Conservation (phyloP, 2,888 invertebrate species). For the Crossocerus cetratus region DNA sequence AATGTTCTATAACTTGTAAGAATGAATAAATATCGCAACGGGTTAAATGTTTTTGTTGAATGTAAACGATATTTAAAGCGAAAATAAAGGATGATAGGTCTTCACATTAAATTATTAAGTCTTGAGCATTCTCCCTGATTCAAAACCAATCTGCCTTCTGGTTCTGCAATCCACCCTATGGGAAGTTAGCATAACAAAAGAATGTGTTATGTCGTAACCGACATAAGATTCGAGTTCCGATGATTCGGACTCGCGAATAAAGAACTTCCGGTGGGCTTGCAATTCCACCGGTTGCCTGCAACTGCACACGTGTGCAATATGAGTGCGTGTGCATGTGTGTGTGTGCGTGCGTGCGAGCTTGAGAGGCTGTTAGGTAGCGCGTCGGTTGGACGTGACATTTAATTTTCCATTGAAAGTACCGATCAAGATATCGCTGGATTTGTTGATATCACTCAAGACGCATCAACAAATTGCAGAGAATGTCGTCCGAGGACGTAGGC, state of each 20-base stretch:
- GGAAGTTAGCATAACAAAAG: no score
- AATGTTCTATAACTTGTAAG: constrained; percentile 13
- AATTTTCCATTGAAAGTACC: constrained; percentile 39
- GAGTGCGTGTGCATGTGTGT: no score
- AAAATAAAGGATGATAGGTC: constrained; percentile 51
- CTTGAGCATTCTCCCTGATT: no score
- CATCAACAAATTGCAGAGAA: constrained; percentile 46
- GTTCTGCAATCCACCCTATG: no score
- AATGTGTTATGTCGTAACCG: no score
- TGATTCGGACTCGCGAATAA: not conserved
- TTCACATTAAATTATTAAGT: not conserved
- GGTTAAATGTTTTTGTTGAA: constrained; percentile 52
- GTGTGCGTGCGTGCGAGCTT: no score
- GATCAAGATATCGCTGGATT: not conserved
- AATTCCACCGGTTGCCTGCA: not conserved
- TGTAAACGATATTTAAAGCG: constrained; percentile 53
- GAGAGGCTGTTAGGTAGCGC: constrained; percentile 46
- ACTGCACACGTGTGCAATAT: constrained; percentile 10
- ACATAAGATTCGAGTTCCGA: no score
- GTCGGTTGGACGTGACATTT: constrained; percentile 64
- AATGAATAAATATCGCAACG: constrained; percentile 7
- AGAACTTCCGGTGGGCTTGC: constrained; percentile 11
- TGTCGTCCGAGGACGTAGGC: constrained; percentile 70
- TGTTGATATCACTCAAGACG: constrained; percentile 9
- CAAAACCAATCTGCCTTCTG: no score